Conservation (phyloP, 2,113 vertebrate species). For the Podarcis raffonei region DNA sequence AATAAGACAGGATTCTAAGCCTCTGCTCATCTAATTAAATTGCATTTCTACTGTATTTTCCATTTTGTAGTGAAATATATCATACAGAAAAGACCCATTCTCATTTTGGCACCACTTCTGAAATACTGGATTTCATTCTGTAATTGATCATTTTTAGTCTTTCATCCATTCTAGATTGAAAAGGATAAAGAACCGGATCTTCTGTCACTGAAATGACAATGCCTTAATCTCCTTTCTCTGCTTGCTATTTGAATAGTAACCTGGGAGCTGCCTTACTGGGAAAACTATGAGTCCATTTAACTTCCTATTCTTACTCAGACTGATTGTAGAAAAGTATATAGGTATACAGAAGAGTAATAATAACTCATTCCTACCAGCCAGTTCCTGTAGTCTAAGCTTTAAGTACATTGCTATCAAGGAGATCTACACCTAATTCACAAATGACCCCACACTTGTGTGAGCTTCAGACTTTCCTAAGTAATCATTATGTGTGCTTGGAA, state of each 20-base stretch:
- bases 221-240: not conserved
- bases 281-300: not conserved
- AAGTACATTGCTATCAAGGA: not conserved
- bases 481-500: not conserved
- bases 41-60: constrained; percentile 3
- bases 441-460: not conserved
- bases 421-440: not conserved
- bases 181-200: not conserved
- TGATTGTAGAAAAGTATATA: not conserved
- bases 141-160: not conserved
- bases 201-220: not conserved
- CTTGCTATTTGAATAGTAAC: constrained; percentile 7
- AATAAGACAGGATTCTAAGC: not conserved
- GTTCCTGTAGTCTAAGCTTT: not conserved
- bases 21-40: constrained; percentile 12
- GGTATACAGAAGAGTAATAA: not conserved
- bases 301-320: not conserved
- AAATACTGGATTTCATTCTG: not conserved
- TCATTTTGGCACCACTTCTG: not conserved
- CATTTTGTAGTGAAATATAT: not conserved
- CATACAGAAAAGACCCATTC: not conserved
- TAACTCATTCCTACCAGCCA: not conserved
- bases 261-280: not conserved
- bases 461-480: not conserved
- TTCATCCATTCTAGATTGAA: not conserved